These are phyloP conservation scores for Tachysurus fulvidraco DNA, from an alignment of 2,113 vertebrate genomes.

Conservation along the genomic window DNA sequence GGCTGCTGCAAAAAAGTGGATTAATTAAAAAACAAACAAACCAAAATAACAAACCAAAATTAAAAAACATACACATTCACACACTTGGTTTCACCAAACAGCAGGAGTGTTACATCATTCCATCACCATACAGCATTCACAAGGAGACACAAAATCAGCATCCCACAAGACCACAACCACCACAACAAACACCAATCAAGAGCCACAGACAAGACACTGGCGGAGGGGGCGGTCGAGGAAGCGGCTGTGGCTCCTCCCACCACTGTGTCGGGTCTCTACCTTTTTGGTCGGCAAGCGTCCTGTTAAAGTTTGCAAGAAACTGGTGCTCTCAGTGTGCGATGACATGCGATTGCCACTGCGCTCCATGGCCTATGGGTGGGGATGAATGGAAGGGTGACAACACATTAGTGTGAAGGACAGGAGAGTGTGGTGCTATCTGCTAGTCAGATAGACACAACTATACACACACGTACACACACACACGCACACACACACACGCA, in stretches of 20 bases:
- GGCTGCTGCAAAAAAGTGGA: slow-evolving; percentile 46
- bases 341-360: slow-evolving; percentile 99
- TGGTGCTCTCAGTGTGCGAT: slow-evolving; percentile 99
- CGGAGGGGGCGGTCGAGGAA: slow-evolving; percentile 60
- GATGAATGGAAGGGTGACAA: slow-evolving; percentile 96
- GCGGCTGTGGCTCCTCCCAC: slow-evolving; percentile 63
- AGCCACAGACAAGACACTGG: slow-evolving; percentile 70
- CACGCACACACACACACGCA: not conserved
- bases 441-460: slow-evolving; percentile 54
- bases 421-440: slow-evolving; percentile 57
- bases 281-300: slow-evolving; percentile 99
- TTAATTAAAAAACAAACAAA: slow-evolving; percentile 15
- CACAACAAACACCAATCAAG: slow-evolving; percentile 67
- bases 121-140: slow-evolving; percentile 54
- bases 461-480: slow-evolving; percentile 18
- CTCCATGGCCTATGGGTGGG: slow-evolving; percentile 97
- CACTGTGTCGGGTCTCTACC: slow-evolving; percentile 83
- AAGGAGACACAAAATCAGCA: slow-evolving; percentile 65
- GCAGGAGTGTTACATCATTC: slow-evolving; percentile 42
- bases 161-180: slow-evolving; percentile 66
- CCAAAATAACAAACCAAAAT: too few species aligned
- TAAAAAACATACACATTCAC: slow-evolving; percentile 7
- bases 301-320: slow-evolving; percentile 99
- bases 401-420: slow-evolving; percentile 84
- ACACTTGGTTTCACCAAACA: slow-evolving; percentile 20